Conservation (phyloP, 2,888 invertebrate species). For the Chrysolina americana region DNA sequence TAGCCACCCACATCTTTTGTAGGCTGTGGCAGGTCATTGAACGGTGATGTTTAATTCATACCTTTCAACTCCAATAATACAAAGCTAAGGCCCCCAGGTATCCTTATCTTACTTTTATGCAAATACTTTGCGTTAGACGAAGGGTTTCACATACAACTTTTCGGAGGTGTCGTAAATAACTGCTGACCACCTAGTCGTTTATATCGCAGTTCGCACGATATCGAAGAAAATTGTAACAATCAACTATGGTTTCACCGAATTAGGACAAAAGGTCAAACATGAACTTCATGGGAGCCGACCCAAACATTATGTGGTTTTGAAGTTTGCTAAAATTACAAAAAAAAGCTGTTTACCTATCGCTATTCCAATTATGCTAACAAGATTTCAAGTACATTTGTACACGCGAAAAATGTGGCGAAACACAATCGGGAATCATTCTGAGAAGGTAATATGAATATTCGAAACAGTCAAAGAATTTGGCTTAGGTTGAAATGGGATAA, state of each 20-base stretch:
- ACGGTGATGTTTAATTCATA: slow-evolving; percentile 32
- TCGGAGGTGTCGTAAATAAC: slow-evolving; percentile 29
- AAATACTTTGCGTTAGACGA: slow-evolving; percentile 23
- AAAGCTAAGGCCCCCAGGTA: slow-evolving; percentile 3
- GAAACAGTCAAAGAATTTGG: too few species aligned
- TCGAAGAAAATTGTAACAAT: neutral
- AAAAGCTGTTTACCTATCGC: too few species aligned
- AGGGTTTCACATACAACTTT: slow-evolving; percentile 26
- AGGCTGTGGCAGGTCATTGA: slow-evolving; percentile 25
- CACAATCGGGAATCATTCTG: too few species aligned
- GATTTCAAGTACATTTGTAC: too few species aligned
- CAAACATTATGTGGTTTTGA: neutral
- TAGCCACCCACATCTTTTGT: slow-evolving; percentile 8
- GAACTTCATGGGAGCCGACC: neutral
- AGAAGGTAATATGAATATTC: too few species aligned
- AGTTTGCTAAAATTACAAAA: neutral
- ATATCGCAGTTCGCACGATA: slow-evolving; percentile 9
- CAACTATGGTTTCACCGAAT: neutral
- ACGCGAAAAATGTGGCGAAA: too few species aligned
- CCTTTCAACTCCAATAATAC: slow-evolving; percentile 1
- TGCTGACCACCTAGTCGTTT: slow-evolving; percentile 13
- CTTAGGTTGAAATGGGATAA: too few species aligned
- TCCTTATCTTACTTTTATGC: slow-evolving; percentile 32
- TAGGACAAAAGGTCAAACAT: slow-evolving; percentile 18
- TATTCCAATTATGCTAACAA: too few species aligned